Conservation (phyloP, 2,113 vertebrate species). For the Thalassarche chlororhynchos region DNA sequence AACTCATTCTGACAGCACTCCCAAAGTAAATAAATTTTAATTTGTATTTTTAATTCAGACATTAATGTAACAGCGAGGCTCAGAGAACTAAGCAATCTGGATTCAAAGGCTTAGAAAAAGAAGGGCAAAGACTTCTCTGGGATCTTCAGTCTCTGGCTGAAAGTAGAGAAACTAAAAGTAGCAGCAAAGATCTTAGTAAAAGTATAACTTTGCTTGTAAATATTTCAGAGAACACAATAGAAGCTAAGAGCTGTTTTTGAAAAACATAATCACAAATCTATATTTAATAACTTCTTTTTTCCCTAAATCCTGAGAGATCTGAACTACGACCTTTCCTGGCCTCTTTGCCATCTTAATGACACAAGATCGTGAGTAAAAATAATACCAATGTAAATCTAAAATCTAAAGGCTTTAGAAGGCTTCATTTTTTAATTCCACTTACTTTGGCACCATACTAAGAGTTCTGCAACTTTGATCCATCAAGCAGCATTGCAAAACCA, state of each 20-base stretch:
- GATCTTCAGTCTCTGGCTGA: background rate
- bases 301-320: background rate
- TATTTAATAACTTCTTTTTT: background rate
- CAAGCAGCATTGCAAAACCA: background rate
- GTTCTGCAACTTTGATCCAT: slow-evolving; percentile 2
- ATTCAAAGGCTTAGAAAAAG: background rate
- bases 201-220: background rate
- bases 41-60: slow-evolving; percentile 24
- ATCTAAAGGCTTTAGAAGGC: background rate
- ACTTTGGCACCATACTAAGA: background rate
- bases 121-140: background rate
- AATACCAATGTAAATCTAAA: background rate
- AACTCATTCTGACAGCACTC: background rate
- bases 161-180: background rate
- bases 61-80: background rate
- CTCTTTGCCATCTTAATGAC: background rate
- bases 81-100: background rate
- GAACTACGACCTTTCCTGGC: background rate
- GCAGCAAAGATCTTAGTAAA: background rate
- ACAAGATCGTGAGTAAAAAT: background rate
- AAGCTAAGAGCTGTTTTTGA: background rate
- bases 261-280: background rate
- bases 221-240: background rate
- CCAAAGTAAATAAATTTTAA: slow-evolving; percentile 52
- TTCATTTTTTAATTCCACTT: background rate